phyloP scores from a whole-genome alignment of 2,113 vertebrate species.

The Parus major region DNA sequence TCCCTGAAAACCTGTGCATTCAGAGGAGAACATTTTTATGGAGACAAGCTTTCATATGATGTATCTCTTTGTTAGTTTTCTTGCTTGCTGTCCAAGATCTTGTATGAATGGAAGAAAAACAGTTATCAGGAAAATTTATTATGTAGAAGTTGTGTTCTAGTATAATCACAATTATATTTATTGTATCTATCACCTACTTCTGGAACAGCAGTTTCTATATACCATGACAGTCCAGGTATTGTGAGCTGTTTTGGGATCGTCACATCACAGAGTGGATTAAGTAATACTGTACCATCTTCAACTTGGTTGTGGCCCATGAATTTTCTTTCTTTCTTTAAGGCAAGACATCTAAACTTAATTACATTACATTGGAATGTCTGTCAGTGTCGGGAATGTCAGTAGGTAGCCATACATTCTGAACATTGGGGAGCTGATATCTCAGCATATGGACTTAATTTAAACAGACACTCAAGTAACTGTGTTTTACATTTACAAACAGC shows the following conservation, averaged over 20 bases:
- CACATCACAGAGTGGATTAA: not conserved
- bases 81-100: not conserved
- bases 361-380: not conserved
- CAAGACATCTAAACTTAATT: constrained; percentile 16
- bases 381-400: not conserved
- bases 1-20: not conserved
- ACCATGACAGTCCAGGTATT: not conserved
- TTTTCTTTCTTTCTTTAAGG: not conserved
- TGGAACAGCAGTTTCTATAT: not conserved
- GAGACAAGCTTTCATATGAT: not conserved
- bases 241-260: not conserved
- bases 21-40: not conserved
- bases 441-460: constrained; percentile 35
- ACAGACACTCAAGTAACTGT: constrained; percentile 1
- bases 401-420: not conserved
- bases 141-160: not conserved
- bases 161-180: not conserved
- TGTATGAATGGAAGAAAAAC: not conserved
- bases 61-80: not conserved
- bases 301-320: not conserved
- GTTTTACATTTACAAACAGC: constrained; percentile 38
- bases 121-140: not conserved
- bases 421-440: not conserved
- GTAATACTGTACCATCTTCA: not conserved
- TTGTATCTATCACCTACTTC: not conserved